Evolutionary conservation across 2,113 vertebrate genomes (phyloP).

Genomic region (Bettongia penicillata): DNA sequence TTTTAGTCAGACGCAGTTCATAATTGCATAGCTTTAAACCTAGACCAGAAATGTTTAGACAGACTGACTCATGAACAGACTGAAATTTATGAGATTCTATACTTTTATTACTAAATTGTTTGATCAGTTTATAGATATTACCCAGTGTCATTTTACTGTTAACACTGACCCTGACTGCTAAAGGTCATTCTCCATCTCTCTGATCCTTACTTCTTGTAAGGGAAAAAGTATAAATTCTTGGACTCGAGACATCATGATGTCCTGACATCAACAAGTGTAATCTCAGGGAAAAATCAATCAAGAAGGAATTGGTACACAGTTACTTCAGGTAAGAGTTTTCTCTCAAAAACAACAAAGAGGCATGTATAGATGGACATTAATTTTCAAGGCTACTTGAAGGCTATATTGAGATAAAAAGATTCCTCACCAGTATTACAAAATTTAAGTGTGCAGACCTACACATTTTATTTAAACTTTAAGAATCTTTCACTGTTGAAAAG

Average conservation of each 20-base stretch:
- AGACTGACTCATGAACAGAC: neutral
- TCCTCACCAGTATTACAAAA: neutral
- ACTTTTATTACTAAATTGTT: neutral
- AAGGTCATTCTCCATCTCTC: neutral
- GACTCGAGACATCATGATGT: neutral
- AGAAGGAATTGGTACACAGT: neutral
- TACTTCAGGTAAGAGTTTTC: neutral
- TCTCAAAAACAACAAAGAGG: neutral
- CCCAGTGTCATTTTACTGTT: neutral
- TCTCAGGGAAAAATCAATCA: neutral
- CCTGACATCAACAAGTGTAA: conserved; percentile 9
- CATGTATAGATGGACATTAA: neutral
- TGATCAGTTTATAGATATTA: neutral
- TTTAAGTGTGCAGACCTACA: neutral
- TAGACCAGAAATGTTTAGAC: neutral
- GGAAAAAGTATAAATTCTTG: neutral
- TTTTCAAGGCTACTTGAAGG: neutral
- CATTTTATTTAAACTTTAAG: neutral
- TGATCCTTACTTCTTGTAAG: neutral
- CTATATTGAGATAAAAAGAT: neutral
- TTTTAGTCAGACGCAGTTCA: neutral
- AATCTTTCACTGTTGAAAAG: neutral
- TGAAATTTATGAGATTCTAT: neutral
- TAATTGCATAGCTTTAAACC: neutral
- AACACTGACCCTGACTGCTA: neutral